Evolutionary conservation across 2,888 invertebrate species (phyloP).

Genomic region (Drosophila niveifrons): DNA sequence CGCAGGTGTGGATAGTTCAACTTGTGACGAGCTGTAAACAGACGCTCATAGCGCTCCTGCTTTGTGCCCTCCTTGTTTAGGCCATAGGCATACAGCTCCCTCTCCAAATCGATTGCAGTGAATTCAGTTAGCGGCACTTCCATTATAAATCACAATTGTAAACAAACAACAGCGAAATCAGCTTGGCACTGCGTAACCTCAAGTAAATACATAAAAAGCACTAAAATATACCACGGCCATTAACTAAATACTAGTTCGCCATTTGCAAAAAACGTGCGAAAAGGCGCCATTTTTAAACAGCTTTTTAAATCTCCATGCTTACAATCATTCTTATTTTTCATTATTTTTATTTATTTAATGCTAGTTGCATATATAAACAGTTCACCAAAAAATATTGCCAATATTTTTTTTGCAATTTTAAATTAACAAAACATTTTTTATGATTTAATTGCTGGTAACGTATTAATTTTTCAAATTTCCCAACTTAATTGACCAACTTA

Average conservation of each 20-base stretch:
- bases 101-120: slow-evolving; percentile 44
- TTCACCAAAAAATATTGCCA: no score
- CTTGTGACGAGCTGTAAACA: slow-evolving; percentile 20
- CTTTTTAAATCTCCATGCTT: no score
- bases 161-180: slow-evolving; percentile 32
- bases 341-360: no score
- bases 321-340: no score
- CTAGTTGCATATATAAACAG: no score
- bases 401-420: no score
- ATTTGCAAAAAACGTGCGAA: not conserved
- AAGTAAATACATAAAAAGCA: not conserved
- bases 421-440: no score
- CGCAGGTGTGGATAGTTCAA: not conserved
- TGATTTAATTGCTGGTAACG: no score
- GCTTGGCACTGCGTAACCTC: not conserved
- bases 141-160: slow-evolving; percentile 34
- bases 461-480: no score
- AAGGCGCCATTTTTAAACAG: not conserved
- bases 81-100: slow-evolving; percentile 35
- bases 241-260: not conserved
- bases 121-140: slow-evolving; percentile 47
- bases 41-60: slow-evolving; percentile 39
- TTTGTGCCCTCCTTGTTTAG: slow-evolving; percentile 31
- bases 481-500: no score
- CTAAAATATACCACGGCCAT: not conserved